phyloP scores from a whole-genome alignment of 2,888 invertebrate genomes.

The Lasius fuliginosus region DNA sequence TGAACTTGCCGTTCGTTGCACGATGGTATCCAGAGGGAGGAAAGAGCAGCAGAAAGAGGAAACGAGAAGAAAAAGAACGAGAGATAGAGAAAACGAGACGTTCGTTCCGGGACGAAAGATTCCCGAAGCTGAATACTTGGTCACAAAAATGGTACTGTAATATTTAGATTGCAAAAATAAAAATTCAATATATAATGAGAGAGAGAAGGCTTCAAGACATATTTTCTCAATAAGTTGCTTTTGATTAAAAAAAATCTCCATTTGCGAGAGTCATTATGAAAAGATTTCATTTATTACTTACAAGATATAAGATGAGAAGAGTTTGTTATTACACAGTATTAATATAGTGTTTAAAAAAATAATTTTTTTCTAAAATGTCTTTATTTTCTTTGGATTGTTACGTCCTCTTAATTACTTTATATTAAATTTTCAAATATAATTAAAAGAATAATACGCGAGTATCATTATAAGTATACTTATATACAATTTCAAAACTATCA shows the following conservation, averaged over 20 bases:
- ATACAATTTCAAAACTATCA: not conserved
- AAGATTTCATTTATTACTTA: not conserved
- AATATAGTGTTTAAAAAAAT: not conserved
- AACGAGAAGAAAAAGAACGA: slow-evolving; percentile 32
- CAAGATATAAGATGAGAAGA: not conserved
- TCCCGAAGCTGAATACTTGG: not conserved
- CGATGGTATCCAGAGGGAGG: slow-evolving; percentile 51
- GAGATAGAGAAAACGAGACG: slow-evolving; percentile 21
- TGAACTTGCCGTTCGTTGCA: slow-evolving; percentile 73
- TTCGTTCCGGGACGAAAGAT: slow-evolving; percentile 4
- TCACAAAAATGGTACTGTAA: not conserved
- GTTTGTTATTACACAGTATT: not conserved
- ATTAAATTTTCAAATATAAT: not conserved
- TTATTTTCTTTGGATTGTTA: not conserved
- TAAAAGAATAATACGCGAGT: not conserved
- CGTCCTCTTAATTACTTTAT: not conserved
- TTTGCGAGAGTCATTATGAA: not conserved
- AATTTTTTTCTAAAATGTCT: not conserved
- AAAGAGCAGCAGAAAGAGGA: slow-evolving; percentile 48
- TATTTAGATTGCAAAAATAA: not conserved
- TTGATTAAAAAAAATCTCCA: not conserved
- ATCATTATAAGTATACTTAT: not conserved
- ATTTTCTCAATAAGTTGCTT: slow-evolving; percentile 20
- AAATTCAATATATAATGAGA: not conserved
- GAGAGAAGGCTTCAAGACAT: not conserved